Evolutionary conservation across 2,888 invertebrate species (phyloP).

Genomic region (Yponomeuta evonymella): DNA sequence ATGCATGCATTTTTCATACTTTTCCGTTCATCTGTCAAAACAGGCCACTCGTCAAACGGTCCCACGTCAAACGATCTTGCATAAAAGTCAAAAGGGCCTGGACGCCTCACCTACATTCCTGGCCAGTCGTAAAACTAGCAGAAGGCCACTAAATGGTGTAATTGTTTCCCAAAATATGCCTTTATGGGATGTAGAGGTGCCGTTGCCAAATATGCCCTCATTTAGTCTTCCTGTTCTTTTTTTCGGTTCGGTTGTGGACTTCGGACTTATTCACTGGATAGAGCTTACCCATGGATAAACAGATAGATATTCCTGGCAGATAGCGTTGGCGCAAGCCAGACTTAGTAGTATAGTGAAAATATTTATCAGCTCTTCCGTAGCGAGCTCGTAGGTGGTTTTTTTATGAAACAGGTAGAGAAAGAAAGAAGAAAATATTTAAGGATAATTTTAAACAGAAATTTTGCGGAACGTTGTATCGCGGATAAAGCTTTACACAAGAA

Average conservation of each 20-base stretch:
- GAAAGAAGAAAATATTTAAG: too few species aligned
- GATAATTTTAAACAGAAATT: too few species aligned
- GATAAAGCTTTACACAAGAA: too few species aligned
- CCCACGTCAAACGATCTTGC: neutral
- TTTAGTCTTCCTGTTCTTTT: neutral
- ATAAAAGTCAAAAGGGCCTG: constrained; percentile 26
- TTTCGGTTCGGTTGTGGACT: neutral
- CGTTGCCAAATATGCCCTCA: neutral
- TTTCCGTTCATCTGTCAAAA: constrained; percentile 63
- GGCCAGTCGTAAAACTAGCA: constrained; percentile 26
- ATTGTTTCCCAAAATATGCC: constrained; percentile 53
- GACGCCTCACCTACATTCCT: constrained; percentile 45
- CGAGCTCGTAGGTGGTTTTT: too few species aligned
- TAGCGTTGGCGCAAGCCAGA: too few species aligned
- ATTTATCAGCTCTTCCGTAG: too few species aligned
- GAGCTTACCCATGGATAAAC: too few species aligned
- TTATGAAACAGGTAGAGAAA: too few species aligned
- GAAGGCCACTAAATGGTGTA: constrained; percentile 48
- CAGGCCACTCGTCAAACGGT: constrained; percentile 32
- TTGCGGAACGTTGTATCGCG: too few species aligned
- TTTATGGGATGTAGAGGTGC: neutral
- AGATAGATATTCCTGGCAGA: too few species aligned
- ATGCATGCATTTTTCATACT: constrained; percentile 14
- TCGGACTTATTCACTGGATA: too few species aligned
- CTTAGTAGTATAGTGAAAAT: too few species aligned